Percentiles rank a stretch among this genome's conserved stretches.
phyloP scores from a whole-genome alignment of 2,797 vertebrate genomes.

The Simalia tracyae region DNA sequence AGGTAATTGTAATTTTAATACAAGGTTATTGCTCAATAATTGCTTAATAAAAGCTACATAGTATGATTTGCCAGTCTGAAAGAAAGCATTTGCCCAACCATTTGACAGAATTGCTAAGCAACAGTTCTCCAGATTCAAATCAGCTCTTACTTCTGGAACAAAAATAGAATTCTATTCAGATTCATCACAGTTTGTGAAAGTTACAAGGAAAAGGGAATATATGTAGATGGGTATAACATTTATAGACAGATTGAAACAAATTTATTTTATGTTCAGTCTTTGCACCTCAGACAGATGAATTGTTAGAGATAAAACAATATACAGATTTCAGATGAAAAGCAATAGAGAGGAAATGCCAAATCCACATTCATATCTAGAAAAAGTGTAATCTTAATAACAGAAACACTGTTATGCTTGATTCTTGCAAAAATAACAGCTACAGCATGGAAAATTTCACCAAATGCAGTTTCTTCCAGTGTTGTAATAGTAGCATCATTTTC shows the following conservation, averaged over 20 bases:
- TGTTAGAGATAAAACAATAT: slow-evolving; percentile 8
- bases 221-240: slow-evolving; percentile 39
- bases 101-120: slow-evolving; percentile 65
- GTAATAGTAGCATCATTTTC: background rate
- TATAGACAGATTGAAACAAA: slow-evolving; percentile 33
- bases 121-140: slow-evolving; percentile 60
- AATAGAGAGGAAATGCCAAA: background rate
- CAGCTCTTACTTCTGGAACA: slow-evolving; percentile 45
- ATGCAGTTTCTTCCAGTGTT: background rate
- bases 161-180: slow-evolving; percentile 55
- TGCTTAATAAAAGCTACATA: slow-evolving; percentile 54
- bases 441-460: background rate
- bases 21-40: slow-evolving; percentile 49
- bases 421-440: background rate
- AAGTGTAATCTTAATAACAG: background rate
- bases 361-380: background rate
- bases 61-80: slow-evolving; percentile 38
- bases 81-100: slow-evolving; percentile 42
- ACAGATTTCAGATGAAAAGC: background rate
- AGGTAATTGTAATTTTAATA: slow-evolving; percentile 49
- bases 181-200: slow-evolving; percentile 43
- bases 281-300: slow-evolving; percentile 15
- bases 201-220: slow-evolving; percentile 27
- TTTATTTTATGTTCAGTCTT: slow-evolving; percentile 43
- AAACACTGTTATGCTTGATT: rapidly evolving